Conservation (phyloP, 2,797 vertebrate species). For the Syngnathus acus region DNA sequence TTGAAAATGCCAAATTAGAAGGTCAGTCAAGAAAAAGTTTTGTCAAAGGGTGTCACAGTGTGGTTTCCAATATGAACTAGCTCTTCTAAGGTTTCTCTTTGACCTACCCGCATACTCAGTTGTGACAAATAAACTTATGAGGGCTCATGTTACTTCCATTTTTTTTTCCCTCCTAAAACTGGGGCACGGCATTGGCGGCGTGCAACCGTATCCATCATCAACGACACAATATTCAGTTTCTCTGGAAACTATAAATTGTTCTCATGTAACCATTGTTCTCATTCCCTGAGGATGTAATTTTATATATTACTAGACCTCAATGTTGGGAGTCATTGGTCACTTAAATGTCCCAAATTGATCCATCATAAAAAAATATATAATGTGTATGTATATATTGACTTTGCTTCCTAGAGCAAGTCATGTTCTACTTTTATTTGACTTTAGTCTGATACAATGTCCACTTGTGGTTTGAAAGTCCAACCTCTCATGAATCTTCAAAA, state of each 20-base stretch:
- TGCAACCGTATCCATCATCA: constrained; percentile 41
- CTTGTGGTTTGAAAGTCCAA: background rate
- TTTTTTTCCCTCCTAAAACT: constrained; percentile 35
- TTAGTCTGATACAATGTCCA: background rate
- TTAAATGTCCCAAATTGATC: background rate
- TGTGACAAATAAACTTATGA: constrained; percentile 18
- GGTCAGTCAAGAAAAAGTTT: background rate
- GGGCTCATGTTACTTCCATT: constrained; percentile 1
- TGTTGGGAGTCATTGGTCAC: constrained; percentile 14
- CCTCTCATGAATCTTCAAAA: constrained; percentile 17
- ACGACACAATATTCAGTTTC: constrained; percentile 45
- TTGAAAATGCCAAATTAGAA: background rate
- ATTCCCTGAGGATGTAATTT: constrained; percentile 23
- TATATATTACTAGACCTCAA: constrained; percentile 1
- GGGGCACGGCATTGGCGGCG: constrained; percentile 31
- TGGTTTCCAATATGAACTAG: background rate
- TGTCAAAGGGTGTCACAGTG: background rate
- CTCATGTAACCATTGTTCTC: constrained; percentile 40
- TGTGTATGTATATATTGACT: background rate
- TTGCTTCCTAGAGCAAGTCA: background rate
- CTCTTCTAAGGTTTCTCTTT: constrained; percentile 10
- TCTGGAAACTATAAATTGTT: constrained; percentile 35
- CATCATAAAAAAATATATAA: too few relatives aligned
- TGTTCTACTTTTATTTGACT: background rate
- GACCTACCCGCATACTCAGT: constrained; percentile 16